These are phyloP conservation scores for Gymnarchus niloticus DNA, from an alignment of 2,113 vertebrate species.

Conservation along the genomic window DNA sequence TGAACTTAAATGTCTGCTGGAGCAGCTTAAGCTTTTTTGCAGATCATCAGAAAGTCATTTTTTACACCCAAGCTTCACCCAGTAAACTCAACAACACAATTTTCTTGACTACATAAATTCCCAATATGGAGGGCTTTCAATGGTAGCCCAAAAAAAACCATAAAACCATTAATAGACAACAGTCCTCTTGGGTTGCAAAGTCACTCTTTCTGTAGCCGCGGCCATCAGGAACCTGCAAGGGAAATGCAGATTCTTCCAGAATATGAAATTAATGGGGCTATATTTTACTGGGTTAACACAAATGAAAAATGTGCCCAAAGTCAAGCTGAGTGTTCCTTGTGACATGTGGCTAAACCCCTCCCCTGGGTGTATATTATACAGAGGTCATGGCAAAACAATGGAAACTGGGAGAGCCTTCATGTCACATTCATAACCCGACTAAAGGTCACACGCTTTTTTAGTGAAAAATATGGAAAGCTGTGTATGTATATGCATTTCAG, in stretches of 20 bases:
- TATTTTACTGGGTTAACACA: neutral
- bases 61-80: neutral
- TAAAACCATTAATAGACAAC: neutral
- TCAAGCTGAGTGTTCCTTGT: neutral
- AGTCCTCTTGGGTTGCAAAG: neutral
- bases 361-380: neutral
- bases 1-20: too few relatives aligned
- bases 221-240: neutral
- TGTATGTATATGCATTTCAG: neutral
- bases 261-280: neutral
- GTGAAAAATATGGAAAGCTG: neutral
- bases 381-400: constrained; percentile 1
- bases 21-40: too few relatives aligned
- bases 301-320: constrained; percentile 5
- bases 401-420: neutral
- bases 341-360: neutral
- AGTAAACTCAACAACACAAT: neutral
- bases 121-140: neutral
- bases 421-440: neutral
- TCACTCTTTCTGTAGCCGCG: neutral
- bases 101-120: neutral
- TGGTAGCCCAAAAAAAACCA: neutral
- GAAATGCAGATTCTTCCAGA: neutral
- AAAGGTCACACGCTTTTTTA: neutral
- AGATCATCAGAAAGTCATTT: too few relatives aligned